Percentiles rank a stretch among this genome's conserved stretches.
phyloP scores from a whole-genome alignment of 37 sponge, comb jelly and placozoan genomes.

The Corticium candelabrum region DNA sequence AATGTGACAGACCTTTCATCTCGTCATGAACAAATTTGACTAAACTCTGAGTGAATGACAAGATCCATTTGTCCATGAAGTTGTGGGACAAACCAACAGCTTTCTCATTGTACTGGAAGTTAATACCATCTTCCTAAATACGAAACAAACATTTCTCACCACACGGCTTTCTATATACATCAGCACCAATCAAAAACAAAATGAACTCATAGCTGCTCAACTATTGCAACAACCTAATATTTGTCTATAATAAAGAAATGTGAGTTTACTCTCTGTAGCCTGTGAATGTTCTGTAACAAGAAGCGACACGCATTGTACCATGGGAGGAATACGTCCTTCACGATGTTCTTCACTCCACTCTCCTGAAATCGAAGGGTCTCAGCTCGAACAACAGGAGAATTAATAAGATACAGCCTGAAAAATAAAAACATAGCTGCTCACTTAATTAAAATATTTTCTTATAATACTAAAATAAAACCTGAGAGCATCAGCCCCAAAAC shows the following conservation, averaged over 20 bases:
- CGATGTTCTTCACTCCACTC: conserved; percentile 82
- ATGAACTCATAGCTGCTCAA: background rate
- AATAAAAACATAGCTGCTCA: background rate
- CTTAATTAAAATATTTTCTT: too few species aligned
- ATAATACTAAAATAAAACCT: conserved; percentile 15
- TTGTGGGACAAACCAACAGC: conserved; percentile 40
- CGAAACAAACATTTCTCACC: background rate
- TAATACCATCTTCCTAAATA: conserved; percentile 41
- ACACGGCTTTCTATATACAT: background rate
- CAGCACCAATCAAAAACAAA: background rate
- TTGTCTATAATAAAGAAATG: too few species aligned
- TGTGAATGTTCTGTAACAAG: conserved; percentile 78
- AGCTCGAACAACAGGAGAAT: conserved; percentile 92
- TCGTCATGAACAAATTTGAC: conserved; percentile 78
- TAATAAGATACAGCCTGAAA: conserved; percentile 76
- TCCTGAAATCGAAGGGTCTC: conserved; percentile 88
- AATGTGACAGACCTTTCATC: conserved; percentile 40
- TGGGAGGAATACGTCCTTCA: conserved; percentile 96
- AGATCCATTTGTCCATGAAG: conserved; percentile 91
- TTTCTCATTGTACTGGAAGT: conserved; percentile 42
- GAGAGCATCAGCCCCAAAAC: conserved; percentile 90
- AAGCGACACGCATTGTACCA: conserved; percentile 99
- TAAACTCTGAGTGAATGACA: conserved; percentile 78
- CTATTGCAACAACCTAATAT: background rate
- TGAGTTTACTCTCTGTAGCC: conserved; percentile 43